Base-by-base conservation (phyloP, 2,113 vertebrate genomes). In the Archocentrus centrarchus region DNA sequence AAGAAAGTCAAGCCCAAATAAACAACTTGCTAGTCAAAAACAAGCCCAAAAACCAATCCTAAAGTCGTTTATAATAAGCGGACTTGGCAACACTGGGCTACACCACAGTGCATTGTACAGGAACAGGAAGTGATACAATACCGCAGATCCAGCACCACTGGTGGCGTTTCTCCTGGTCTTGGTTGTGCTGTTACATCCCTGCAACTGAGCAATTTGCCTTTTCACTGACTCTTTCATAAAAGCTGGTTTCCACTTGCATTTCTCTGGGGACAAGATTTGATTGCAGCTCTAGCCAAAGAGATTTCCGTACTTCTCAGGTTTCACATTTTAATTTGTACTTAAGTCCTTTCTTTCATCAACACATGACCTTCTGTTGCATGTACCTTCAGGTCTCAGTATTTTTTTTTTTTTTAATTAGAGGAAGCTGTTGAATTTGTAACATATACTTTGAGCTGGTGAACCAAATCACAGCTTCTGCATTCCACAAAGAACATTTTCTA, bases 321-420 rank as follows among this genome's bases (percentile, higher is more conserved):
- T 94, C 91, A 77, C 89, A 62, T 93, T 94, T 94, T 94, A 91
- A 95, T 95, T 95, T 95, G 88, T 89, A 57, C 80, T 77, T 88
- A 79, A 86, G 77, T 89, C 79, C 83, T 77, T 86, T 84, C 88
- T 92, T 88, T 91, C 64, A 84, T 37, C 44, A 70, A 44, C 75
- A 63, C 47, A 8, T 84, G 77, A 85, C 75, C 83, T 61, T 84
- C 79, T 86, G 75, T 91, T 89, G 80, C 66, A 81, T 85, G 79
- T 75, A 83, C 75, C 86, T 77, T 85, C 59, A 75, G 32, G 58
- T 88, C 60, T 85, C 7, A 79, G 50, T 59, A 77, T 73, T 81
- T 83, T 88, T 87, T 90, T 68, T 55, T 14, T 55, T 91, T 77
- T 47, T 13, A 7, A 55, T 58, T 77, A 32, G 84, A 20, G 18